A percentile compares a stretch with the other conserved stretches of the same genome.
These are phyloP conservation scores for Perizoma affinitatum DNA, from an alignment of 2,888 invertebrate genomes.

Conservation along the genomic window DNA sequence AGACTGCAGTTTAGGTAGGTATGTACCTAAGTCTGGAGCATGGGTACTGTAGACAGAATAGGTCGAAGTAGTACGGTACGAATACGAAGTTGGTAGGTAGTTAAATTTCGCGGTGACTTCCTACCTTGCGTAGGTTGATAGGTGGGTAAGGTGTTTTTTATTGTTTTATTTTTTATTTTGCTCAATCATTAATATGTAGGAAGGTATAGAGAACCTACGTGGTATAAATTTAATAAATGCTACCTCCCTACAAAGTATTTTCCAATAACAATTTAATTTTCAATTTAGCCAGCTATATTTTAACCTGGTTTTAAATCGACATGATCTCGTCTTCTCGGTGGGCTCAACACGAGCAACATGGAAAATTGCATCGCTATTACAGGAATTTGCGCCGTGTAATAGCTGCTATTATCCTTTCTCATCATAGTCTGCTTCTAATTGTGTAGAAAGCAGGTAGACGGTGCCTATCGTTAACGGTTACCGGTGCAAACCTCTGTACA, in stretches of 20 bases:
- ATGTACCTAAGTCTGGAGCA: too few relatives aligned
- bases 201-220: background rate
- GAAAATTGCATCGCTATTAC: conserved; percentile 62
- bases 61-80: too few relatives aligned
- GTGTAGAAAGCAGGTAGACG: conserved; percentile 8
- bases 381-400: conserved; percentile 62
- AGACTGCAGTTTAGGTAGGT: too few relatives aligned
- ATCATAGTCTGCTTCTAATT: conserved; percentile 32
- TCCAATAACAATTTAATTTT: conserved; percentile 12
- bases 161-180: too few relatives aligned
- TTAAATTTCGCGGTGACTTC: too few relatives aligned
- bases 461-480: background rate
- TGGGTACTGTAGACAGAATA: too few relatives aligned
- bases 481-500: background rate
- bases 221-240: background rate
- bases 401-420: conserved; percentile 51
- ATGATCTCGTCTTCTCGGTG: conserved; percentile 26
- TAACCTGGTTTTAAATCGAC: conserved; percentile 20
- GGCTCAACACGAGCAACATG: conserved; percentile 36
- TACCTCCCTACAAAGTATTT: too few relatives aligned
- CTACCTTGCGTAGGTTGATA: too few relatives aligned
- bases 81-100: too few relatives aligned
- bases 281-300: conserved; percentile 16
- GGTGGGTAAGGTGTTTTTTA: too few relatives aligned
- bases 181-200: background rate